phyloP scores from a whole-genome alignment of 2,888 invertebrate genomes.

The Pachycephus smyrnensis region DNA sequence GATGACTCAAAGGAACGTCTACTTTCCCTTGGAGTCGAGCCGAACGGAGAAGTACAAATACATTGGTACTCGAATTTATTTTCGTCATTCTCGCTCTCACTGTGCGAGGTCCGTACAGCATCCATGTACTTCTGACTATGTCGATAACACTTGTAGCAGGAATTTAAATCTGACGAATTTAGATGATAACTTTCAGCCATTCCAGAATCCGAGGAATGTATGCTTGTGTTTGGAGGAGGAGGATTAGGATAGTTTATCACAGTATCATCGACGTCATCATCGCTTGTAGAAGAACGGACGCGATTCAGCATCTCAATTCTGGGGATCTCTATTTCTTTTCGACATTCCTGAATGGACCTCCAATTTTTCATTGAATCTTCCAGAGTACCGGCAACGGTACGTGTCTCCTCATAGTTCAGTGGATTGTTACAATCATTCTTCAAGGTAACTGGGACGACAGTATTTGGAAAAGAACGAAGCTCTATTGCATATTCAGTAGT shows the following conservation, averaged over 20 bases:
- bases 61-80: conserved; percentile 77
- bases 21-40: conserved; percentile 78
- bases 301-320: not conserved
- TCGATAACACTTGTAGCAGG: conserved; percentile 48
- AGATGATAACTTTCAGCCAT: conserved; percentile 83
- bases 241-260: conserved; percentile 22
- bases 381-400: not conserved
- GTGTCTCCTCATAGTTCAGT: not conserved
- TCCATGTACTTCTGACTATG: conserved; percentile 35
- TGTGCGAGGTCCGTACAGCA: conserved; percentile 40
- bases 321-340: conserved; percentile 15
- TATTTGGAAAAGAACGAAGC: not conserved
- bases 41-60: conserved; percentile 79
- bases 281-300: not conserved
- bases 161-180: conserved; percentile 53
- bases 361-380: conserved; percentile 30
- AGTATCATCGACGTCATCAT: conserved; percentile 10
- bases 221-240: conserved; percentile 41
- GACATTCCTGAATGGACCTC: conserved; percentile 32
- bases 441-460: not conserved
- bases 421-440: not conserved
- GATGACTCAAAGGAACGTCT: conserved; percentile 71
- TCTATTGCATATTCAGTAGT: not conserved
- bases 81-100: conserved; percentile 63
- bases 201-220: conserved; percentile 80